These are phyloP conservation scores for Podotricha telesiphe DNA, from an alignment of 2,888 invertebrate species.

Conservation along the genomic window DNA sequence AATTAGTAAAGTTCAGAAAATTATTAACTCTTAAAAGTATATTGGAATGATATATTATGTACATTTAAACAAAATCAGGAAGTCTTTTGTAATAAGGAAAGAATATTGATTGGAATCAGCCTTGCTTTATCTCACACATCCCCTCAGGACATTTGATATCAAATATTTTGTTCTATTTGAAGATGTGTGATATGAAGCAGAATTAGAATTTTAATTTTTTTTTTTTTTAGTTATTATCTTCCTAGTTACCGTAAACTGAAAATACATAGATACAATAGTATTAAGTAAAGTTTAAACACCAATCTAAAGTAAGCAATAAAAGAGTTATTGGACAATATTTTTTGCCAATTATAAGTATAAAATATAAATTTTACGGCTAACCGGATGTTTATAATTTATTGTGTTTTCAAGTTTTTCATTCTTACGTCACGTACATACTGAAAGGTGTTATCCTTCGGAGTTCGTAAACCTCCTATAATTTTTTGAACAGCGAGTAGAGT, in stretches of 20 bases:
- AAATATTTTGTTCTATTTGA: no score
- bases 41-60: background rate
- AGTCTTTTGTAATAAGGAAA: background rate
- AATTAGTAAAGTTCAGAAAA: constrained; percentile 6
- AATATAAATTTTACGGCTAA: background rate
- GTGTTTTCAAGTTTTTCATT: constrained; percentile 20
- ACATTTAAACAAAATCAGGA: background rate
- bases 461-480: constrained; percentile 42
- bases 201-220: no score
- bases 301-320: background rate
- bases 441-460: constrained; percentile 59
- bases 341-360: background rate
- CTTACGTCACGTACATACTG: constrained; percentile 45
- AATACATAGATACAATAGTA: no score
- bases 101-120: background rate
- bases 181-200: no score
- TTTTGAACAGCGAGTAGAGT: constrained; percentile 19
- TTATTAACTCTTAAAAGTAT: background rate
- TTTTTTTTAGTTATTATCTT: no score
- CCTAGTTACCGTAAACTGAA: no score
- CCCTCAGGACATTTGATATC: background rate
- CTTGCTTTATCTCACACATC: background rate
- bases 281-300: background rate
- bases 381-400: constrained; percentile 12
- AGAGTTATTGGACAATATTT: background rate